Conservation (phyloP, 2,888 invertebrate genomes). For the Diarsia brunnea region DNA sequence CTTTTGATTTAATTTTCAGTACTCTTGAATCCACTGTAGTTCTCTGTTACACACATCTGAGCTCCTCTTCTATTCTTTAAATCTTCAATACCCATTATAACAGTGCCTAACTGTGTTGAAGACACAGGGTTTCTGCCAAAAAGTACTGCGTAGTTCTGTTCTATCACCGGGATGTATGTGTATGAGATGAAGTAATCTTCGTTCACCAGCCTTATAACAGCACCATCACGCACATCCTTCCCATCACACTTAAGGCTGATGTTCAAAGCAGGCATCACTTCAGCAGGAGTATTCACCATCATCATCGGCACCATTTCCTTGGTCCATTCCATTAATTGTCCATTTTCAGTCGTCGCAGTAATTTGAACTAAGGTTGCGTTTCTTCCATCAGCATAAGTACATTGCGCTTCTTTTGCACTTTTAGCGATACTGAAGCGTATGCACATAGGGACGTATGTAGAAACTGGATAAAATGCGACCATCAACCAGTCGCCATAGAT, state of each 20-base stretch:
- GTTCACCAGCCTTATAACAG: conserved; percentile 25
- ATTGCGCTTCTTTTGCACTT: conserved; percentile 13
- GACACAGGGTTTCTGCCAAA: conserved; percentile 21
- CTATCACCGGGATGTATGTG: not conserved
- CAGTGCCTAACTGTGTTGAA: not conserved
- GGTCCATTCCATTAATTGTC: accelerated
- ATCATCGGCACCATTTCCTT: not conserved
- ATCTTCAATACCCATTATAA: conserved; percentile 28
- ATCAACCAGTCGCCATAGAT: conserved; percentile 35
- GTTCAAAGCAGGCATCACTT: conserved; percentile 25
- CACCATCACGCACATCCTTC: not conserved
- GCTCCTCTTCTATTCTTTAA: conserved; percentile 33
- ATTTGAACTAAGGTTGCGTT: not conserved
- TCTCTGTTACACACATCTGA: conserved; percentile 20
- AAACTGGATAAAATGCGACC: conserved; percentile 31
- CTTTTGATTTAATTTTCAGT: not conserved
- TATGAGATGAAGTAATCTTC: conserved; percentile 36
- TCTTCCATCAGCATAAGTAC: conserved; percentile 35
- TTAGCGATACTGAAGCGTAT: conserved; percentile 4
- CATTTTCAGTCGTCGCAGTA: not conserved
- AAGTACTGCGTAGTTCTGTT: conserved; percentile 25
- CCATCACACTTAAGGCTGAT: conserved; percentile 28
- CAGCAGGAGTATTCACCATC: conserved; percentile 22
- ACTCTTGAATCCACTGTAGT: conserved; percentile 6
- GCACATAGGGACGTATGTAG: conserved; percentile 18